Evolutionary conservation across 2,888 invertebrate genomes (phyloP).

Genomic region (Frankliniella intonsa): DNA sequence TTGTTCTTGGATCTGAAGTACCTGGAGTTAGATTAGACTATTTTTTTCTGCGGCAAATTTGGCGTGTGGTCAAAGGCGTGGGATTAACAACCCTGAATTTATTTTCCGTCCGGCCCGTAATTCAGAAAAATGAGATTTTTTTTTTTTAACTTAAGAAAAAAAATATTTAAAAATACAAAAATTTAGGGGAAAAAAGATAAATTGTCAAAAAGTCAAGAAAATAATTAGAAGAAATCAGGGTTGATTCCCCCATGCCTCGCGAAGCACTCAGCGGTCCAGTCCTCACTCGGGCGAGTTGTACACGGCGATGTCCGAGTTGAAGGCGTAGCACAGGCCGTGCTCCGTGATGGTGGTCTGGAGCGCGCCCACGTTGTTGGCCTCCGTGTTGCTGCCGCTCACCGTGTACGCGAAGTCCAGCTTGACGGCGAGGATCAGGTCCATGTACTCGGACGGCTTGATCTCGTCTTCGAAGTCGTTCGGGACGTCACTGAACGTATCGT

Average conservation of each 20-base stretch:
- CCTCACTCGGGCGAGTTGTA: conserved; percentile 57
- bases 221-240: not conserved
- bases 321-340: conserved; percentile 64
- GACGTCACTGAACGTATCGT: conserved; percentile 55
- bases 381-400: conserved; percentile 35
- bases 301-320: conserved; percentile 60
- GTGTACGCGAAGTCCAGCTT: conserved; percentile 32
- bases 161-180: no score
- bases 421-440: conserved; percentile 51
- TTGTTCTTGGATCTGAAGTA: conserved; percentile 54
- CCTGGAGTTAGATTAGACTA: conserved; percentile 43
- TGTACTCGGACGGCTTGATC: conserved; percentile 55
- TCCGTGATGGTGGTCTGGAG: conserved; percentile 62
- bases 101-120: no score
- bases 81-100: no score
- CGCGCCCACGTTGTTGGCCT: conserved; percentile 32
- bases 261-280: no score
- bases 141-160: no score
- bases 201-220: not conserved
- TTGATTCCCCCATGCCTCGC: no score
- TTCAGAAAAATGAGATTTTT: no score
- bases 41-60: not conserved
- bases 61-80: no score
- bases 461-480: conserved; percentile 50
- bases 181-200: no score